A percentile compares a stretch with the other conserved stretches of the same genome.
These are phyloP conservation scores for Tylochromis polylepis DNA, from an alignment of 2,113 vertebrate species.

Conservation along the genomic window DNA sequence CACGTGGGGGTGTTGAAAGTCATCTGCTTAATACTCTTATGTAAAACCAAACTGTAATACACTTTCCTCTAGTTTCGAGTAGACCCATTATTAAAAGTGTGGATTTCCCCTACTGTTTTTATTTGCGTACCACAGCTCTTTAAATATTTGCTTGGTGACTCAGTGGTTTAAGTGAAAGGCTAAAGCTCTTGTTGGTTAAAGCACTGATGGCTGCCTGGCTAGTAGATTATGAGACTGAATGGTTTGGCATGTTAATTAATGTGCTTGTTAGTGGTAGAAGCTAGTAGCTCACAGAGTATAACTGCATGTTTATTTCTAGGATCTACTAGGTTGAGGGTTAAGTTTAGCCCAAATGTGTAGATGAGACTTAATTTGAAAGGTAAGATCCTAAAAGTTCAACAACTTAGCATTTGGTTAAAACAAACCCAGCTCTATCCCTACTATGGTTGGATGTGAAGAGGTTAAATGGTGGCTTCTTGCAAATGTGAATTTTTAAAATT, in stretches of 20 bases:
- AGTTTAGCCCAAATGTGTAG: not conserved
- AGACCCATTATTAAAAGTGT: slow-evolving; percentile 61
- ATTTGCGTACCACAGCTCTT: not conserved
- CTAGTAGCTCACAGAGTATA: not conserved
- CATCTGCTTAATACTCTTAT: slow-evolving; percentile 77
- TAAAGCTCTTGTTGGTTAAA: not conserved
- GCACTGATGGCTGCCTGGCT: not conserved
- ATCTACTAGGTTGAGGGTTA: not conserved
- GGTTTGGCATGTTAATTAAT: not conserved
- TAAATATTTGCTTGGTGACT: not conserved
- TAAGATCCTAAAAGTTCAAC: not conserved
- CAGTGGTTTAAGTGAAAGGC: not conserved
- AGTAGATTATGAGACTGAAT: not conserved
- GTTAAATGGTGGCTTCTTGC: not conserved
- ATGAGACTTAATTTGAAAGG: not conserved
- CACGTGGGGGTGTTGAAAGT: slow-evolving; percentile 42
- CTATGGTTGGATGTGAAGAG: not conserved
- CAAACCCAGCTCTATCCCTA: not conserved
- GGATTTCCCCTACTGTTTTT: slow-evolving; percentile 36
- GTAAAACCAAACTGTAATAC: slow-evolving; percentile 72
- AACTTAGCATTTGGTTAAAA: not conserved
- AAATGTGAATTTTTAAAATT: not conserved
- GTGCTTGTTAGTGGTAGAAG: not conserved
- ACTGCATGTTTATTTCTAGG: not conserved
- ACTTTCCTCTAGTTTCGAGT: slow-evolving; percentile 49